Evolutionary conservation across 2,113 vertebrate species (phyloP).

Genomic region (Romanogobio albipinnatus): DNA sequence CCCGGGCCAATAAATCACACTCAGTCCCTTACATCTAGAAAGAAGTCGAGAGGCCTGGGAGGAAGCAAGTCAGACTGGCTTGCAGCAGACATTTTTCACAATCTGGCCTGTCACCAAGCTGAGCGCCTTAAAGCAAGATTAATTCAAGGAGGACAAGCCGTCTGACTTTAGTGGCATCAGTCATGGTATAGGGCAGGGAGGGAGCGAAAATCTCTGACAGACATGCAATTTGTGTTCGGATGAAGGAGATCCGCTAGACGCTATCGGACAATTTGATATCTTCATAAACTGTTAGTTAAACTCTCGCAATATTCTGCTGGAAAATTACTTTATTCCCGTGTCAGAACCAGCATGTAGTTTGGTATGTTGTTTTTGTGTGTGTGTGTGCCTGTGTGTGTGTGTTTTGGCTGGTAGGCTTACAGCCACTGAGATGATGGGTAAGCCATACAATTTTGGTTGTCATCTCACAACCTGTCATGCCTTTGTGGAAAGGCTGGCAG

Average conservation of each 20-base stretch:
- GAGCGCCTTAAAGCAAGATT: conserved; percentile 71
- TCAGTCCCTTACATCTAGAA: conserved; percentile 59
- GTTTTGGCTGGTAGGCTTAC: not conserved
- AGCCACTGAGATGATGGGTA: not conserved
- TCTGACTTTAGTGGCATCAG: conserved; percentile 67
- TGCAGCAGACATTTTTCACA: conserved; percentile 74
- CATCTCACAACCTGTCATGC: conserved; percentile 9
- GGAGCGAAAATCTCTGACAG: conserved; percentile 33
- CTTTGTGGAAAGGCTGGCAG: not conserved
- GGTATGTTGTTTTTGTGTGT: not conserved
- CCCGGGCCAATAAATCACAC: conserved; percentile 70
- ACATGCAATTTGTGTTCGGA: conserved; percentile 44
- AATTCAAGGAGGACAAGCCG: conserved; percentile 66
- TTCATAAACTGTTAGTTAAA: conserved; percentile 41
- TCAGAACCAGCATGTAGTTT: not conserved
- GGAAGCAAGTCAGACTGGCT: conserved; percentile 21
- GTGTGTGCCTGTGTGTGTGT: not conserved
- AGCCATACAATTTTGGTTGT: not conserved
- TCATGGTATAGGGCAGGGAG: conserved; percentile 60
- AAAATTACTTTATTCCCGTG: not conserved
- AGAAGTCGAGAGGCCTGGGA: conserved; percentile 43
- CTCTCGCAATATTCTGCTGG: not conserved
- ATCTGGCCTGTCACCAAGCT: conserved; percentile 68
- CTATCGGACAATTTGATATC: conserved; percentile 30
- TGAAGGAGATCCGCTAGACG: not conserved